phyloP scores from a whole-genome alignment of 2,113 vertebrate genomes.

The Dasyurus viverrinus region DNA sequence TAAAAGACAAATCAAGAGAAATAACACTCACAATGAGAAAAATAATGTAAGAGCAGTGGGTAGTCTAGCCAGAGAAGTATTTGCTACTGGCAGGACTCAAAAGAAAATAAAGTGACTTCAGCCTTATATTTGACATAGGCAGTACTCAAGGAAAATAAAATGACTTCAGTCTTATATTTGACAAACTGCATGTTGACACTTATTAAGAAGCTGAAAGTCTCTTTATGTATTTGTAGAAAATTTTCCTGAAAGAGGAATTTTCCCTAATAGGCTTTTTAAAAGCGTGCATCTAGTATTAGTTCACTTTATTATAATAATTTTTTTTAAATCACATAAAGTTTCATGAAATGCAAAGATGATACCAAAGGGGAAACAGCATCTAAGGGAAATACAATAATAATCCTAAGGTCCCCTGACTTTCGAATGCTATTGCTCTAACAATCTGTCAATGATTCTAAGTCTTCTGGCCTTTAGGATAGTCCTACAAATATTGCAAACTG shows the following conservation, averaged over 20 bases:
- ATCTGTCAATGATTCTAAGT: too few species aligned
- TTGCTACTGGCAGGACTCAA: slow-evolving; percentile 23
- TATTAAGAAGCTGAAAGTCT: slow-evolving; percentile 16
- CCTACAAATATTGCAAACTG: too few species aligned
- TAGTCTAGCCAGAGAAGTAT: not conserved
- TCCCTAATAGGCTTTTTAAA: not conserved
- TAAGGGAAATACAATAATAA: too few species aligned
- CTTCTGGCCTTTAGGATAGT: too few species aligned
- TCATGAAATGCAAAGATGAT: slow-evolving; percentile 42
- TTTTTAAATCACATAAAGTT: slow-evolving; percentile 36
- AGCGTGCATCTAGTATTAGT: slow-evolving; percentile 7
- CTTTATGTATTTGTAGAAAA: not conserved
- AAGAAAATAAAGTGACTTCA: slow-evolving; percentile 20
- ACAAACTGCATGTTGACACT: slow-evolving; percentile 32
- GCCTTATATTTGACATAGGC: not conserved
- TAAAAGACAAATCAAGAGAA: slow-evolving; percentile 16
- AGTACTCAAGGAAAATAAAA: slow-evolving; percentile 36
- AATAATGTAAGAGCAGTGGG: not conserved
- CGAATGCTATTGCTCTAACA: too few species aligned
- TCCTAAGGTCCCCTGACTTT: too few species aligned
- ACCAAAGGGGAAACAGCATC: too few species aligned
- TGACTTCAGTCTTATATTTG: slow-evolving; percentile 16
- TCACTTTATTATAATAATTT: slow-evolving; percentile 20
- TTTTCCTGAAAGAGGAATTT: not conserved
- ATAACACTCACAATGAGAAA: not conserved